Conservation (phyloP, 35 echinoderm and acorn worm species). For the Anneissia japonica region DNA sequence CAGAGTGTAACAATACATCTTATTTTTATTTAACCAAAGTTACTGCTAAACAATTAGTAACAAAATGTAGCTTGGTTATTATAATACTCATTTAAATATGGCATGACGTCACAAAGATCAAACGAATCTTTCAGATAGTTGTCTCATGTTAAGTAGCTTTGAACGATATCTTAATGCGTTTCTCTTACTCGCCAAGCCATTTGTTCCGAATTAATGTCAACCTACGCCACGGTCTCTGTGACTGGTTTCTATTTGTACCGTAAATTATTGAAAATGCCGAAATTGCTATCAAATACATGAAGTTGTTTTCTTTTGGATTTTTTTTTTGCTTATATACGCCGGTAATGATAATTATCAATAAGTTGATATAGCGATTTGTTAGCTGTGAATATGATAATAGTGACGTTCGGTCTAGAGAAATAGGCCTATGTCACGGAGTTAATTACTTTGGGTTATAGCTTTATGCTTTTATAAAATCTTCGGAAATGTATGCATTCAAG, state of each 20-base stretch:
- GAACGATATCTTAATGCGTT: neutral
- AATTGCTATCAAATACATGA: neutral
- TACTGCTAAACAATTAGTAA: no score
- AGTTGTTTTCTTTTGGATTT: neutral
- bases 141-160: neutral
- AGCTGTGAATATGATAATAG: no score
- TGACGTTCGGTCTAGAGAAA: no score
- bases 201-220: neutral
- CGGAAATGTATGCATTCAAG: no score
- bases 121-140: no score
- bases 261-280: neutral
- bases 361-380: neutral
- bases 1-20: no score
- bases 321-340: neutral
- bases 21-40: no score
- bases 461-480: no score
- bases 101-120: neutral
- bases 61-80: no score
- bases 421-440: no score
- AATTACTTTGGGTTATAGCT: no score
- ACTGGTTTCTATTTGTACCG: neutral
- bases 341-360: neutral
- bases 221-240: neutral
- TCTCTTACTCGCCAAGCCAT: neutral
- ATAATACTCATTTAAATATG: no score